These are phyloP conservation scores for Colius striatus DNA, from an alignment of 2,113 vertebrate species.

Conservation along the genomic window DNA sequence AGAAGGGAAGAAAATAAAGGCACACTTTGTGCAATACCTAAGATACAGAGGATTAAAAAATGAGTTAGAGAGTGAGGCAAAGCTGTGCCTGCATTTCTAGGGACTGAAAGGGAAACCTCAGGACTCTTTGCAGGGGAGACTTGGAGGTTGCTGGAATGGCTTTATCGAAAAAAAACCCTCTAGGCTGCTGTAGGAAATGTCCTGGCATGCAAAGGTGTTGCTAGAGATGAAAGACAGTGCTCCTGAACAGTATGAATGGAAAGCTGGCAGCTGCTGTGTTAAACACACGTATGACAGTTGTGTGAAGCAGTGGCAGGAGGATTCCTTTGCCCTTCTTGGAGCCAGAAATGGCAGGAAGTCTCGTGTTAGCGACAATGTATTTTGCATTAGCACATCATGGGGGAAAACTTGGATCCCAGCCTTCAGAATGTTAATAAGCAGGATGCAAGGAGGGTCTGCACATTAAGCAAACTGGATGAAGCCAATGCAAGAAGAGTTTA, in stretches of 20 bases:
- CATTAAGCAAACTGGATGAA: neutral
- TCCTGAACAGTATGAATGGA: neutral
- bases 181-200: neutral
- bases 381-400: neutral
- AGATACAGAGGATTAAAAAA: neutral
- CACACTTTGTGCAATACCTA: neutral
- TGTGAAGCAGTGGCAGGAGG: neutral
- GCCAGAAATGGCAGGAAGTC: conserved; percentile 13
- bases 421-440: neutral
- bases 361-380: neutral
- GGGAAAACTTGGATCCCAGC: conserved; percentile 12
- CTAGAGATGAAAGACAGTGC: neutral
- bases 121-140: neutral
- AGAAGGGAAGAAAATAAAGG: neutral
- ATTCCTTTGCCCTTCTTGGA: neutral
- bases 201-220: neutral
- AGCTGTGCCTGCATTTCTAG: neutral
- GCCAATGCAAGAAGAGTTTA: neutral
- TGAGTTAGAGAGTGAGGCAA: neutral
- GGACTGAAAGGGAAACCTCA: neutral
- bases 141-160: neutral
- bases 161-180: neutral
- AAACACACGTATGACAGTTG: neutral
- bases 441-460: neutral
- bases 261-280: neutral